Conservation (phyloP, 1,140 invertebrate genomes). For the Diabrotica undecimpunctata region DNA sequence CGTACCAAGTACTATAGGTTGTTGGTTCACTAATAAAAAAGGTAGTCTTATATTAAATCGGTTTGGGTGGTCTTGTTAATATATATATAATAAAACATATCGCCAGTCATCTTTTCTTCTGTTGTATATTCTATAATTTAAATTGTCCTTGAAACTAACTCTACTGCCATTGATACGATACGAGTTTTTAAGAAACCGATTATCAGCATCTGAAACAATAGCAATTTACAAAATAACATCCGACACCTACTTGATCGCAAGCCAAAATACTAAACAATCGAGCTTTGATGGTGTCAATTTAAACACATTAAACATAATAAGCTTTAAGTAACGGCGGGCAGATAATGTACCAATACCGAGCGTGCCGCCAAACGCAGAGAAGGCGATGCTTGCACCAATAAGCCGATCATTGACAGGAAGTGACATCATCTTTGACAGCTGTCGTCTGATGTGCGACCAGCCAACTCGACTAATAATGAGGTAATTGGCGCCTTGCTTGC, state of each 20-base stretch:
- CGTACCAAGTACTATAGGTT: too few species aligned
- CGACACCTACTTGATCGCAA: neutral
- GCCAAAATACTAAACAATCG: neutral
- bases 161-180: too few species aligned
- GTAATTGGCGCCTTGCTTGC: neutral
- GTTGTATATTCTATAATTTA: too few species aligned
- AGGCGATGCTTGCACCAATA: conserved; percentile 28
- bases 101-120: too few species aligned
- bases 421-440: conserved; percentile 40
- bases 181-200: too few species aligned
- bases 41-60: too few species aligned
- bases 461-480: conserved; percentile 11
- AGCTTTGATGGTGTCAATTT: neutral
- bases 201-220: too few species aligned
- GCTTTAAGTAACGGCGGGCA: conserved; percentile 22
- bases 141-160: too few species aligned
- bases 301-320: conserved; percentile 27
- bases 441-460: conserved; percentile 25
- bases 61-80: too few species aligned
- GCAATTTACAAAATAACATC: neutral
- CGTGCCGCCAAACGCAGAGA: conserved; percentile 17
- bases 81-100: too few species aligned
- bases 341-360: conserved; percentile 29
- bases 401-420: conserved; percentile 38
- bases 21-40: too few species aligned